Evolutionary conservation across 2,113 vertebrate genomes (phyloP).

Genomic region (Stegastes partitus): DNA sequence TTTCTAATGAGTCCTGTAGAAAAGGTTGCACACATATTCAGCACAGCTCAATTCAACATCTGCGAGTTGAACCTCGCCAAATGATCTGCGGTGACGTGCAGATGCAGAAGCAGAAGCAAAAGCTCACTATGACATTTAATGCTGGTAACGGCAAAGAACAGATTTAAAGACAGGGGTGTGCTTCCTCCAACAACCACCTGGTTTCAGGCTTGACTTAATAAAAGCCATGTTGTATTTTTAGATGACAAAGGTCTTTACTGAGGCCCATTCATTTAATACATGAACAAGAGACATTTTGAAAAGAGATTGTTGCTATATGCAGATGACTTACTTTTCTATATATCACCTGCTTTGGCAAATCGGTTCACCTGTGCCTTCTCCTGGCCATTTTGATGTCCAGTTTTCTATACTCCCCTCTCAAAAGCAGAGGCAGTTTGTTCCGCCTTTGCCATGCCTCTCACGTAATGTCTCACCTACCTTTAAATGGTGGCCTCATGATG

Average conservation of each 20-base stretch:
- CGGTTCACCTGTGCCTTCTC: too few species aligned
- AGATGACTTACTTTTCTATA: slow-evolving; percentile 16
- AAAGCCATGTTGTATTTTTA: background rate
- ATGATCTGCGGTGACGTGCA: background rate
- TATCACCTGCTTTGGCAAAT: background rate
- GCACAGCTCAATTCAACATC: background rate
- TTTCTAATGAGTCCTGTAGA: slow-evolving; percentile 76
- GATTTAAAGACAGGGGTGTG: background rate
- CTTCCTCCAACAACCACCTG: background rate
- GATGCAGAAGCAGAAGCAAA: slow-evolving; percentile 19
- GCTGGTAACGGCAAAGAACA: background rate
- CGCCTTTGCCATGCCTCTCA: too few species aligned
- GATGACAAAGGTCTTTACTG: too few species aligned
- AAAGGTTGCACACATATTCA: slow-evolving; percentile 53
- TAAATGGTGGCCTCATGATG: too few species aligned
- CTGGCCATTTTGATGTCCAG: too few species aligned
- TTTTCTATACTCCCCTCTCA: too few species aligned
- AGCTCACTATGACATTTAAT: slow-evolving; percentile 19
- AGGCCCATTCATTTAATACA: background rate
- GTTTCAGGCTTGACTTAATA: background rate
- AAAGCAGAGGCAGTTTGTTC: too few species aligned
- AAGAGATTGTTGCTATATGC: background rate
- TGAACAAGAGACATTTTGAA: background rate
- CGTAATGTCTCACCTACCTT: too few species aligned
- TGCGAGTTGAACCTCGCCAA: background rate